These are phyloP conservation scores for Panorpa germanica DNA, from an alignment of 2,888 invertebrate genomes.

Conservation along the genomic window DNA sequence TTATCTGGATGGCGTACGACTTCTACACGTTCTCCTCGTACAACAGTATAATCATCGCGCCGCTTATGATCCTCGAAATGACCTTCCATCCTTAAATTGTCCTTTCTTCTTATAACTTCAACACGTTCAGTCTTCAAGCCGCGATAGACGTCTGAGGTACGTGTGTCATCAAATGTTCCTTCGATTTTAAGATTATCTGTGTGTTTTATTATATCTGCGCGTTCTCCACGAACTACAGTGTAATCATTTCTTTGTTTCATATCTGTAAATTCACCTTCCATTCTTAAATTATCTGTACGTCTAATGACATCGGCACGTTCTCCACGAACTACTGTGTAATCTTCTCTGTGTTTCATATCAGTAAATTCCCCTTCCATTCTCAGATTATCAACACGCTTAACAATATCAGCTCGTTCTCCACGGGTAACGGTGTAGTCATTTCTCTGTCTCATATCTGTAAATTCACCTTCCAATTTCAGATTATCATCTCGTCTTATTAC, in stretches of 20 bases:
- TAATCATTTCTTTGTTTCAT: constrained; percentile 35
- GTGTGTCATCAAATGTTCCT: constrained; percentile 34
- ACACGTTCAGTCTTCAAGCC: constrained; percentile 39
- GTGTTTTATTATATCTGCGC: constrained; percentile 16
- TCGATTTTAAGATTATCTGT: constrained; percentile 32
- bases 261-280: constrained; percentile 38
- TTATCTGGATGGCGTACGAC: constrained; percentile 32
- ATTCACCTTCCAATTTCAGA: constrained; percentile 34
- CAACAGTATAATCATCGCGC: constrained; percentile 34
- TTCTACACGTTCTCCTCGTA: constrained; percentile 32
- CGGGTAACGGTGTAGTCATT: constrained; percentile 35
- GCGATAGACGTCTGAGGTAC: constrained; percentile 32
- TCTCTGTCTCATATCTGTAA: constrained; percentile 23
- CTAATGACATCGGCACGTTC: constrained; percentile 20
- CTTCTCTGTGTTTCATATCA: constrained; percentile 28
- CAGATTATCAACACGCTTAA: constrained; percentile 37
- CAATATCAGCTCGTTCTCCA: constrained; percentile 34
- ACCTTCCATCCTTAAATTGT: constrained; percentile 50
- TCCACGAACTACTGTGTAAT: constrained; percentile 23
- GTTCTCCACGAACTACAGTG: constrained; percentile 24
- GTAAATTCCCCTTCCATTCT: constrained; percentile 32
- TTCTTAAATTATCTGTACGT: constrained; percentile 27
- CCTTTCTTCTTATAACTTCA: constrained; percentile 37
- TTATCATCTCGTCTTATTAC: constrained; percentile 34
- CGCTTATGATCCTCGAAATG: constrained; percentile 36